These are phyloP conservation scores for Dreissena rostriformis DNA, from an alignment of 1,140 invertebrate genomes.

Conservation along the genomic window DNA sequence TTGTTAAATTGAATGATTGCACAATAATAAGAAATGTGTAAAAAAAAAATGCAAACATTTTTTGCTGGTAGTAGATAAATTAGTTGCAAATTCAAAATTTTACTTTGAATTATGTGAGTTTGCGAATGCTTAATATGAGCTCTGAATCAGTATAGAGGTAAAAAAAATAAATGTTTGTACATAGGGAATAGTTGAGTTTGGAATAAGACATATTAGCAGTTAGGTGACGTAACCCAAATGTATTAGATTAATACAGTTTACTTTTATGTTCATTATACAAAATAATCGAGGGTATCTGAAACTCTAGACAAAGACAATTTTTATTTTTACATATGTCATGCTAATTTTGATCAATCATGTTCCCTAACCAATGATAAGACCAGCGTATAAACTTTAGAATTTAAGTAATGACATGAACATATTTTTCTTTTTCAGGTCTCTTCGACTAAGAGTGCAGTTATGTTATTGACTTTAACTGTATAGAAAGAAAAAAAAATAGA, in stretches of 20 bases:
- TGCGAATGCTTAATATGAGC: no score
- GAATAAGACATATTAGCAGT: neutral
- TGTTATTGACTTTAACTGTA: conserved; percentile 36
- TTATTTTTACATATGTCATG: neutral
- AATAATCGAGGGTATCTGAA: no score
- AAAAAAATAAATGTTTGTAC: neutral
- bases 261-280: no score
- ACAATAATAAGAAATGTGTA: no score
- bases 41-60: no score
- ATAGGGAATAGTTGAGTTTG: neutral
- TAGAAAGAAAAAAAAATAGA: conserved; percentile 37
- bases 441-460: conserved; percentile 61
- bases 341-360: neutral
- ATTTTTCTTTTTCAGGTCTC: conserved; percentile 64
- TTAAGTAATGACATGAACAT: neutral
- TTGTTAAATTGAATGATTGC: no score
- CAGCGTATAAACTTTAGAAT: neutral
- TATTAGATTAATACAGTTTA: no score
- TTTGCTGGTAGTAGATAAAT: no score
- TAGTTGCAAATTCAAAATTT: no score
- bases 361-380: neutral
- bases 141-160: neutral
- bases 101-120: no score
- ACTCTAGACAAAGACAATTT: neutral
- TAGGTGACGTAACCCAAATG: no score